Evolutionary conservation across 2,113 vertebrate genomes (phyloP), one percentile per base, ranked within the genome.

Genomic region (Macquaria ambigua): DNA sequence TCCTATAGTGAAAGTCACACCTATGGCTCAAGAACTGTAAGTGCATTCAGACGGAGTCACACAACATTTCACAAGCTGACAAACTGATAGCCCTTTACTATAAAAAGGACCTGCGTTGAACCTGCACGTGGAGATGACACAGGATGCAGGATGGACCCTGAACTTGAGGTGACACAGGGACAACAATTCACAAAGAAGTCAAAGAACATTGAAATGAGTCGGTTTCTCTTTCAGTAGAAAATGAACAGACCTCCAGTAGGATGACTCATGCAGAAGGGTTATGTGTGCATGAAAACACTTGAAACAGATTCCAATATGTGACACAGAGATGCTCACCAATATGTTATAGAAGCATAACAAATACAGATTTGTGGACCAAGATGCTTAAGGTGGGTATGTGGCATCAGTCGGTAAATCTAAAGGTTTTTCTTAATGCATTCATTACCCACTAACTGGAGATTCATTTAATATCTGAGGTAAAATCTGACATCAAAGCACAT

Each of bases 1-100:
- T 31, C 28, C 8, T 6, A 61, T 14, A 50, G 4, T 74, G 15
- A 25, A 25, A 83, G 8, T 87, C 74, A 77, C 43, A 77, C 71
- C 70, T 37, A 16, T 48, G 23, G 52, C 34, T 72, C 10, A 37
- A 61, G 31, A 73, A 69, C 12, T 53, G 31, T 31, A 31, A 50
- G 67, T 39, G 48, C 31, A 50, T 46, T 79, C 43, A 23, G 58
- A 59, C 23, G 5, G 12, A 5, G 16, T 14, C 46, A 28, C 46
- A 23, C 3, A 2, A 56, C 7, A 46, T 55, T 7, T 79, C 70
- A 31, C 23, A 63, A 5, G 31, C 59, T 14, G 74, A 56, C 23
- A 48, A 28, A 9, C 56, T 16, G 6, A n/a, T 15, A 18, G 28
- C 21, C 15, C 4, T 43, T 63, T 31, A 25, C 25, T 28, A 18